Base-by-base conservation (phyloP, 2,888 invertebrate genomes). In the Molorchus minor region DNA sequence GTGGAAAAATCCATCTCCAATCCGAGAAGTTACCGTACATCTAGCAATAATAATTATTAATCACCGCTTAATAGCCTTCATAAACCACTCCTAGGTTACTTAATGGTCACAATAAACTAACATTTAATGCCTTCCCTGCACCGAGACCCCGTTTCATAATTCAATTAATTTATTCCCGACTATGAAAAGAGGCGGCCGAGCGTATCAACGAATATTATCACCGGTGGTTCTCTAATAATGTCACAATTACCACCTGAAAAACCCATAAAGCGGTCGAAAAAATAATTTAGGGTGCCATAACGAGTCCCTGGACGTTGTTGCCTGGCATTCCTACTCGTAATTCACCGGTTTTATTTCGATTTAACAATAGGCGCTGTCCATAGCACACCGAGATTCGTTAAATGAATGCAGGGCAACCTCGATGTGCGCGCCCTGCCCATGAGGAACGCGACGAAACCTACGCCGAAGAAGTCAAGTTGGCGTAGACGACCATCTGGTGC, bases 401-500 rank as follows among this genome's bases (percentile, higher is more conserved):
- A 21, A 38, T 25, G 20, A 25, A 25, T 13, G 19, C 47, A 21
- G 35, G 47, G 25, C 38, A 25, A 19, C 30, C 30, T 20, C 49
- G 8, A 15, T 10, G 38, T 17, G 30, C 41, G 36, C 20, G 25
- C 55, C 45, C 12, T 44, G 45, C 56, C 56, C 56, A 56, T 47
- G 45, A 13, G 36, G 29, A 55, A 36, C 45, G 55, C 55, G 21
- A 25, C 56, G 30, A 20, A 17, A 20, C 45, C 47, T 47, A 47
- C 45, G 46, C 45, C 38, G 30, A 29, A 15, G 15, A 20, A 56
- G 20, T 46, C 43, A 29, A 16, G 51, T 51, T 44, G 54, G 54
- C 54, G 54, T 44, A 19, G 52, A 20, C 52, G 52, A 41, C 52
- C 52, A 52, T 52, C 52, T 52, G 52, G 52, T 41, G 52, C 25